phyloP scores from a whole-genome alignment of 53 echinoderm and acorn worm genomes.

The Mesocentrotus franciscanus region DNA sequence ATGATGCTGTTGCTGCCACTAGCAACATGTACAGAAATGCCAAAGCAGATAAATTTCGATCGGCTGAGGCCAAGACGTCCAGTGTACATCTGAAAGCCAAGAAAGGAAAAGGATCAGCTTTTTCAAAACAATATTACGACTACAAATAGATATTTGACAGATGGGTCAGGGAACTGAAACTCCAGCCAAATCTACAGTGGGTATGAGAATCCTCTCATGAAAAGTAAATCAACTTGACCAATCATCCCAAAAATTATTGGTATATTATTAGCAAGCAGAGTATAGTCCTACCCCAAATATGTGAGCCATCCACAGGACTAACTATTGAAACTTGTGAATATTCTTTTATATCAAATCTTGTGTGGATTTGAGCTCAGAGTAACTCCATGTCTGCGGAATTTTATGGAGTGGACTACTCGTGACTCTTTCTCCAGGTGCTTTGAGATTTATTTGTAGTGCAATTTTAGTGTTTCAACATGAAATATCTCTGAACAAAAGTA shows the following conservation, averaged over 20 bases:
- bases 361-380: background rate
- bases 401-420: background rate
- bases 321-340: background rate
- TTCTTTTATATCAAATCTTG: background rate
- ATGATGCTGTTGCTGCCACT: background rate
- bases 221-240: background rate
- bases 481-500: background rate
- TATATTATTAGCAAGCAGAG: too few relatives aligned
- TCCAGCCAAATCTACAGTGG: background rate
- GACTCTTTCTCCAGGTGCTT: background rate
- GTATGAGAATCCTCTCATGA: too few relatives aligned
- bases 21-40: background rate
- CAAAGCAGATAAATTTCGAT: background rate
- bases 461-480: background rate
- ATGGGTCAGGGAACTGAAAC: background rate
- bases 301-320: background rate
- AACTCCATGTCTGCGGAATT: too few relatives aligned
- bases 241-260: background rate
- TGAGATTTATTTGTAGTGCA: too few relatives aligned
- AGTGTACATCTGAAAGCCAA: background rate
- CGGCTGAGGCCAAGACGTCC: constrained; percentile 1
- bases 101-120: constrained; percentile 48
- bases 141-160: constrained; percentile 16
- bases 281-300: too few relatives aligned
- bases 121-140: constrained; percentile 7